Evolutionary conservation across 2,888 invertebrate species (phyloP), one percentile per base, ranked within the genome.

Genomic region (Drosophila borealis): DNA sequence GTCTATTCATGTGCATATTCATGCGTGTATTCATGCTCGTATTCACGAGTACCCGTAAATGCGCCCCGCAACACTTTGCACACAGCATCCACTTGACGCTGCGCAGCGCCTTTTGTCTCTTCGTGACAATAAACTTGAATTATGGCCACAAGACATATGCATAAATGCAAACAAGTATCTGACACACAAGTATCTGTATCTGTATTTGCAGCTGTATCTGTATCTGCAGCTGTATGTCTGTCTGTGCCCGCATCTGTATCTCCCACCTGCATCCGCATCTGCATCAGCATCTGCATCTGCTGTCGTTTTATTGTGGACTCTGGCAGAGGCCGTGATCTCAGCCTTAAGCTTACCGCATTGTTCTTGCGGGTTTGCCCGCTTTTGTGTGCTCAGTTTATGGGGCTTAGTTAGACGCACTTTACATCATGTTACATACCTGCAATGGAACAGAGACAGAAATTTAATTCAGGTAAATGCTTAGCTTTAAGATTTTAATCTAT

Each of bases 81-180:
- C 14, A 54, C 8, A 41, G 3, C 48, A 69, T 46, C 21, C 71
- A 66, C 72, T 74, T 74, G 71, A 42, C 57, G 55, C 13, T 64
- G 55, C 29, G 33, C 45, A 76, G 77, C 37, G 61, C 21, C 73
- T 55, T 48, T 77, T 73, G 78, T 77, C 60, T 50, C 11, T 11
- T 9, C 44, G 37, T 86, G 83, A 83, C 83, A 83, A 82, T 86
- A 82, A 82, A 86, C 83, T 86, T 80, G 86, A 82, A 80, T 86
- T 86, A 70, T 45, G 63, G 65, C 60, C 62, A 73, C 54, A 78
- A 77, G 73, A 53, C 55, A 64, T 57, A 60, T 69, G 77, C 72
- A 75, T 75, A 75, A 77, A 75, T 77, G 74, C 69, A 72, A 33
- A 25, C n/a, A 55, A 71, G 77, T 71, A 50, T 59, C 67, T 57